A percentile compares a stretch with the other conserved stretches of the same genome.
Conservation (phyloP, 2,888 invertebrate species). For the Elegia similella region DNA sequence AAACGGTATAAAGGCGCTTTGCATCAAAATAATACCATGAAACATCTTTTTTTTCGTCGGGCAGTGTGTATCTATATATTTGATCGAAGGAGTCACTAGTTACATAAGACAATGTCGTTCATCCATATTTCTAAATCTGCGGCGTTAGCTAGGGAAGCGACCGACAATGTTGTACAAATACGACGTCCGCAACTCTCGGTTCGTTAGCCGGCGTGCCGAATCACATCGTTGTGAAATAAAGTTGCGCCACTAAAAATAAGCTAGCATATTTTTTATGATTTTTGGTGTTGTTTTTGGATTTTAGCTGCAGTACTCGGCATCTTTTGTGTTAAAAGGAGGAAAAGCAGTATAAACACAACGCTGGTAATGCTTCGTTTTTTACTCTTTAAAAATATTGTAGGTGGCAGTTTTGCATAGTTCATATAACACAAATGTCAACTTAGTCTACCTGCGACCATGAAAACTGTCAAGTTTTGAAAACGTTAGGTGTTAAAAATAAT, state of each 20-base stretch:
- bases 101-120: neutral
- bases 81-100: conserved; percentile 7
- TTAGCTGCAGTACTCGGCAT: neutral
- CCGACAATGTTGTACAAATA: conserved; percentile 42
- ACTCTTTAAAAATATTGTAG: too few relatives aligned
- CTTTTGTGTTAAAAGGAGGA: too few relatives aligned
- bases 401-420: too few relatives aligned
- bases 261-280: conserved; percentile 30
- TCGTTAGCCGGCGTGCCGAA: conserved; percentile 49
- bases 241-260: conserved; percentile 39
- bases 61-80: too few relatives aligned
- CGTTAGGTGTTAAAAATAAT: too few relatives aligned
- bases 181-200: conserved; percentile 38
- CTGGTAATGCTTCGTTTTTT: conserved; percentile 47
- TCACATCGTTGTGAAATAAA: conserved; percentile 37
- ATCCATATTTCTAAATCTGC: neutral
- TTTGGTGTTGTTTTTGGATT: neutral
- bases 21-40: too few relatives aligned
- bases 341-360: conserved; percentile 50
- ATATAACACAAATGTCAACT: too few relatives aligned
- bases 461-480: too few relatives aligned
- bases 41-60: too few relatives aligned
- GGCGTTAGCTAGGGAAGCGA: conserved; percentile 14
- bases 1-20: too few relatives aligned
- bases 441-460: too few relatives aligned